These are phyloP conservation scores for Taurulus bubalis DNA, from an alignment of 2,113 vertebrate species.

Conservation along the genomic window DNA sequence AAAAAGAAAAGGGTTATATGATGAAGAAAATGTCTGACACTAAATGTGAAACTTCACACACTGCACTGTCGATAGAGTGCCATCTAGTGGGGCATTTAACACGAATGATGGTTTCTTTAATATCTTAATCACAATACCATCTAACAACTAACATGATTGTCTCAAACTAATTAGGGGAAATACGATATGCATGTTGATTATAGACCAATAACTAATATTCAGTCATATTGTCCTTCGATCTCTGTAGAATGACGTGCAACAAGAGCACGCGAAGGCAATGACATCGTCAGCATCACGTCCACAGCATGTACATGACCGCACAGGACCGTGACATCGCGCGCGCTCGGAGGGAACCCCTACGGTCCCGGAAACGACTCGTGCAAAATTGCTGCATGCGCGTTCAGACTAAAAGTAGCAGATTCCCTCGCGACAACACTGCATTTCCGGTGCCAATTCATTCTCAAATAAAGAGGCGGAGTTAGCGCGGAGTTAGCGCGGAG, in stretches of 20 bases:
- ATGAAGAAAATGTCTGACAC: not conserved
- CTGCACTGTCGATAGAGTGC: conserved; percentile 10
- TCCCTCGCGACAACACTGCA: not conserved
- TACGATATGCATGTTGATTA: fast-evolving
- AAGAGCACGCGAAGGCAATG: not conserved
- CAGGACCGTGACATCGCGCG: conserved; percentile 20
- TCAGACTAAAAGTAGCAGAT: not conserved
- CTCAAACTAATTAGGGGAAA: not conserved
- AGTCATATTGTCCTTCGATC: fast-evolving
- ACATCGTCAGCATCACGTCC: not conserved
- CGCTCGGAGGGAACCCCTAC: not conserved
- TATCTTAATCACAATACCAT: conserved; percentile 6
- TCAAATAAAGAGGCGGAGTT: not conserved
- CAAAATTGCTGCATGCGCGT: not conserved
- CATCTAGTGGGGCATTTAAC: conserved; percentile 51
- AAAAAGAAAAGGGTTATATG: not conserved
- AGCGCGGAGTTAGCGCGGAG: conserved; percentile 10
- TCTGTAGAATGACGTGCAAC: not conserved
- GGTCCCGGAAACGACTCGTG: not conserved
- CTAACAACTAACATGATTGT: not conserved
- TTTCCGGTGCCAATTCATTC: not conserved
- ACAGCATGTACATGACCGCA: not conserved
- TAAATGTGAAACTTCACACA: not conserved
- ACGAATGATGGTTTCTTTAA: not conserved
- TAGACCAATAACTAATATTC: fast-evolving